Percentiles rank a stretch among this genome's conserved stretches.
These are phyloP conservation scores for Hippolais icterina DNA, from an alignment of 2,113 vertebrate genomes.

Conservation along the genomic window DNA sequence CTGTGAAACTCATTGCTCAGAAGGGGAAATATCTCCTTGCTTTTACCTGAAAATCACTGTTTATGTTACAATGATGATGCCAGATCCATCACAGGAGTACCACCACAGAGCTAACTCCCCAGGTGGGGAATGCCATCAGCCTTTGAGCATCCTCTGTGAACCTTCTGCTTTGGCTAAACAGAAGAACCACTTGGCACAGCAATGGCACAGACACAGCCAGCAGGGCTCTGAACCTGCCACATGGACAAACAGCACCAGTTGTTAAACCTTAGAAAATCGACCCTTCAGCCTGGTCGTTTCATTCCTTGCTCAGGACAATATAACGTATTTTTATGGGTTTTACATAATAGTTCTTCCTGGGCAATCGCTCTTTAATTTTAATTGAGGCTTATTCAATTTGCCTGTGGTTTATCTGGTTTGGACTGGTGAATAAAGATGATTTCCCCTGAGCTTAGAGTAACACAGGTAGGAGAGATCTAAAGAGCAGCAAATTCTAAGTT, in stretches of 20 bases:
- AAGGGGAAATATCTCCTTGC: not conserved
- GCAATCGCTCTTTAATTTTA: not conserved
- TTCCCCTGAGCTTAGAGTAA: not conserved
- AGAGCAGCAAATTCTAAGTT: not conserved
- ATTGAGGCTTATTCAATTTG: not conserved
- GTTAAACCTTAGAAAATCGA: rapidly evolving
- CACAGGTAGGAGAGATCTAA: not conserved
- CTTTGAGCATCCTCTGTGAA: not conserved
- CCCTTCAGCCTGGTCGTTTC: not conserved
- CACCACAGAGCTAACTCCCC: not conserved
- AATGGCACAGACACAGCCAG: not conserved
- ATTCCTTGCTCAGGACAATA: not conserved
- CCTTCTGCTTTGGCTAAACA: not conserved
- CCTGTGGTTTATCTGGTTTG: not conserved
- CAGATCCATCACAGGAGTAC: not conserved
- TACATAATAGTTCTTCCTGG: not conserved
- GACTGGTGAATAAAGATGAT: rapidly evolving
- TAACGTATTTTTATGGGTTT: not conserved
- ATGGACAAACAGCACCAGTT: not conserved
- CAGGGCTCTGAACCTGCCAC: not conserved
- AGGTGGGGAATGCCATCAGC: not conserved
- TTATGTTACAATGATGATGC: not conserved
- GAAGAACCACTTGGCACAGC: not conserved
- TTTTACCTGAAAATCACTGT: not conserved
- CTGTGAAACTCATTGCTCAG: not conserved